Conservation (phyloP, 2,888 invertebrate genomes). For the Caenorhabditis wallacei region DNA sequence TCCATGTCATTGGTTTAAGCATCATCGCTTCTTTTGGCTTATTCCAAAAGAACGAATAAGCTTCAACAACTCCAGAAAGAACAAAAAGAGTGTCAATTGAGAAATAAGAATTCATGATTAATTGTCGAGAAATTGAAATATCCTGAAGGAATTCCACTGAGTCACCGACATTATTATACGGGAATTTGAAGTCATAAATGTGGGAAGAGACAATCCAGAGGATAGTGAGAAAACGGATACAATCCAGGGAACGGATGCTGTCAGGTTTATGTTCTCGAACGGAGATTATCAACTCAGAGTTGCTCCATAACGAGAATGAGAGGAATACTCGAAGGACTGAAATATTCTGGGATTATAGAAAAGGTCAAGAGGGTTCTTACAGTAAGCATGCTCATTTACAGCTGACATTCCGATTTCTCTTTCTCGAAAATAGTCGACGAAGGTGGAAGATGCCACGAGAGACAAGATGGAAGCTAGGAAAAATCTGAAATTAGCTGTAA, state of each 20-base stretch:
- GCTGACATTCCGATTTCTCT: constrained; percentile 38
- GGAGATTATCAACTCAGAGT: constrained; percentile 54
- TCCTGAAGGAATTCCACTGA: constrained; percentile 15
- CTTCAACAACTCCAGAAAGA: constrained; percentile 72
- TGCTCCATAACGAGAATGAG: constrained; percentile 66
- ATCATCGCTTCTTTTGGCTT: constrained; percentile 38
- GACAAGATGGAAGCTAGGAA: constrained; percentile 34
- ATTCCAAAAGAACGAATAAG: constrained; percentile 74
- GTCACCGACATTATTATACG: constrained; percentile 33
- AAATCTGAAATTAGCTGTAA: too few relatives aligned
- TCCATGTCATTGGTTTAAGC: constrained; percentile 68
- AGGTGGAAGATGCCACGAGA: constrained; percentile 25
- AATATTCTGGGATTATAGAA: too few relatives aligned
- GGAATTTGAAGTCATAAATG: constrained; percentile 26
- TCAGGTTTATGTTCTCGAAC: constrained; percentile 59
- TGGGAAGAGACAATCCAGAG: constrained; percentile 72
- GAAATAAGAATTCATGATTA: constrained; percentile 66
- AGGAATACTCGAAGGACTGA: constrained; percentile 55
- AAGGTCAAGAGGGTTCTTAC: too few relatives aligned
- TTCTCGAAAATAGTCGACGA: constrained; percentile 55
- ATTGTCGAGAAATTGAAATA: constrained; percentile 13
- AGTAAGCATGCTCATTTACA: constrained; percentile 30
- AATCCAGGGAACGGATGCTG: constrained; percentile 69
- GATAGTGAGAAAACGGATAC: constrained; percentile 72
- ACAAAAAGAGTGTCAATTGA: constrained; percentile 77